Base-by-base conservation (phyloP, 1,140 invertebrate genomes). In the Apis laboriosa region DNA sequence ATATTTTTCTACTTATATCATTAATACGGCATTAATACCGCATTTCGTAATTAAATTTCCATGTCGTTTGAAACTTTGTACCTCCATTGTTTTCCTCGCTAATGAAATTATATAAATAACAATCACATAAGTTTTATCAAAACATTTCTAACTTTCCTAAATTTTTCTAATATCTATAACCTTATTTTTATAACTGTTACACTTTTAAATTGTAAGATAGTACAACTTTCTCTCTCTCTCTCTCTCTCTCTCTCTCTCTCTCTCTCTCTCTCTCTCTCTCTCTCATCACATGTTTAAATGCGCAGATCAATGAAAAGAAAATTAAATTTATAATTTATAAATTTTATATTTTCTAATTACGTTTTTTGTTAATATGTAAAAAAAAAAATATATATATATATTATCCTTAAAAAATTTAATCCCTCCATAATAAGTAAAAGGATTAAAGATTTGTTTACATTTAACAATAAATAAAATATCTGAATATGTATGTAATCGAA, bases 101-200 rank as follows among this genome's bases (percentile, higher is more conserved):
- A 77, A 77, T 34, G 2, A n/a, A n/a, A 77, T 77, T 56, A 55
- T 58, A 58, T 34, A 58, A 73, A 67, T 9, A 66, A 66, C 19
- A 43, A 24, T 55, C 43, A 67, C 75, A 66, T 21, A 24, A 55
- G 5, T 66, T 55, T 28, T 24, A 66, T 21, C 19, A 12, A 77
- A 56, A 55, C 19, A 53, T 64, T 76, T 28, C 28, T 55, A 55
- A 24, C 8, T 51, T 58, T 56, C 56, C 12, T 24, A 8, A 19
- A 34, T 77, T 55, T 34, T 21, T 66, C 12, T 55, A 19, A 72
- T 34, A 72, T 11, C 9, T 12, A 60, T 11, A 63, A 49, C 11
- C 53, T 43, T 28, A 19, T 19, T 12, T 34, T 43, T 21, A 19
- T 21, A 3, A 53, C 17, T 28, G 24, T 61, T 63, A 51, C 60